Base-by-base conservation (phyloP, 2,797 vertebrate species). In the Melanotaenia trifasciata region DNA sequence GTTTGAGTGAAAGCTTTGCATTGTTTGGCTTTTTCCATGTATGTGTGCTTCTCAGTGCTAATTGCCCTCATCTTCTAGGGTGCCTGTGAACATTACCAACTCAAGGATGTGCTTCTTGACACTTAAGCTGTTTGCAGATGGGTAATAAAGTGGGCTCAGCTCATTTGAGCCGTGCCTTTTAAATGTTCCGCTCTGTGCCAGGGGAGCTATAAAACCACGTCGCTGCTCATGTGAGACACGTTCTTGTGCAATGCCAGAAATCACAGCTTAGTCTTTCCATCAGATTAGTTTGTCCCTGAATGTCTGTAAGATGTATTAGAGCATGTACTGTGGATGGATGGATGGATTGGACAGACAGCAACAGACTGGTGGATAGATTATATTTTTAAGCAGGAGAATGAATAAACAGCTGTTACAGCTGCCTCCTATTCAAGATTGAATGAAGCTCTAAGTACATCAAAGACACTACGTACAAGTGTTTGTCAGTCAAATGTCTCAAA, bases 121-220 rank as follows among this genome's bases (percentile, higher is more conserved):
- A 89, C 90, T 92, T 92, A 87, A 88, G 80, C 81, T 92, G 87
- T 94, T 93, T 92, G 89, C 84, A 91, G 87, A 93, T 81, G 86
- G 85, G 85, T 89, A 88, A 91, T 93, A 92, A 92, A 92, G 84
- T 86, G 88, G 84, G 81, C 86, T 86, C 87, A 90, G 89, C 90
- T 86, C 87, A 84, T 92, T 90, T 89, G 84, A 90, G 88, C 82
- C 68, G 69, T 87, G 89, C 83, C 84, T 92, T 92, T 91, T 89
- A 90, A 90, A 88, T 89, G 90, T 90, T 90, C 78, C 62, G 54
- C 77, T 83, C 56, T 69, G 84, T 77, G 79, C 75, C 89, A 80
- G 78, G 88, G 89, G 90, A 91, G 83, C 82, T 65, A 84, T 88
- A 91, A 87, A 89, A 82, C 74, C 69, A 26, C 87, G 88, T 86